A percentile compares a stretch with the other conserved stretches of the same genome.
Conservation (phyloP, 1,140 invertebrate species). For the Phenacoccus solenopsis region DNA sequence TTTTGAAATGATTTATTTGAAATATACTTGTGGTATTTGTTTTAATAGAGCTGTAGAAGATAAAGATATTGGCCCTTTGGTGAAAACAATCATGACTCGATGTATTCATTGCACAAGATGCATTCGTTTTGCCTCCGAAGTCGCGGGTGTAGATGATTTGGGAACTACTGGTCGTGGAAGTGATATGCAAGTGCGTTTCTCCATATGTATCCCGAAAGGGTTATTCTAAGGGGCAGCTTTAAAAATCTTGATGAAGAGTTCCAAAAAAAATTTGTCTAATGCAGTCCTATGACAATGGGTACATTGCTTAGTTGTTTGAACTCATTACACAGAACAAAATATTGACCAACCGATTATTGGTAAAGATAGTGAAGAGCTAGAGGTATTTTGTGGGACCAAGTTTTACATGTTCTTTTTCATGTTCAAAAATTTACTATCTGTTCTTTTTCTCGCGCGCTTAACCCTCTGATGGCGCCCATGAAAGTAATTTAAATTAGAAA, state of each 20-base stretch:
- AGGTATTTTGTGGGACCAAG: no score
- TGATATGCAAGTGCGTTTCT: conserved; percentile 71
- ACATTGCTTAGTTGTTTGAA: no score
- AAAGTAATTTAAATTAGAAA: no score
- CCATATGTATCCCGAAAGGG: no score
- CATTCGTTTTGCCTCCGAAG: conserved; percentile 90
- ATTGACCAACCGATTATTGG: no score
- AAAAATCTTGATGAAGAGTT: no score
- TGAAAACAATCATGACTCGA: conserved; percentile 99
- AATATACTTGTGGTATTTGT: conserved; percentile 10
- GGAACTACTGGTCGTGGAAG: conserved; percentile 91
- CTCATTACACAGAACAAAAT: no score
- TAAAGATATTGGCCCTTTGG: conserved; percentile 94
- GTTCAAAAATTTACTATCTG: neutral
- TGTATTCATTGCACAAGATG: conserved; percentile 99
- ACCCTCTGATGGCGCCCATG: no score
- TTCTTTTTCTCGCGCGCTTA: no score
- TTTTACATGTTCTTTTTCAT: neutral
- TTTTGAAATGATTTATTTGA: neutral
- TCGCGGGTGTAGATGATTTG: conserved; percentile 94
- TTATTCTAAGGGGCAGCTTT: neutral
- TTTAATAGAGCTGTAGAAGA: conserved; percentile 85
- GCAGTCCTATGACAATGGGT: neutral
- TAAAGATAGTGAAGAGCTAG: no score
- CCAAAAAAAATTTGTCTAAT: neutral